phyloP scores from a whole-genome alignment of 2,888 invertebrate genomes.

The Drosophila infuscata region DNA sequence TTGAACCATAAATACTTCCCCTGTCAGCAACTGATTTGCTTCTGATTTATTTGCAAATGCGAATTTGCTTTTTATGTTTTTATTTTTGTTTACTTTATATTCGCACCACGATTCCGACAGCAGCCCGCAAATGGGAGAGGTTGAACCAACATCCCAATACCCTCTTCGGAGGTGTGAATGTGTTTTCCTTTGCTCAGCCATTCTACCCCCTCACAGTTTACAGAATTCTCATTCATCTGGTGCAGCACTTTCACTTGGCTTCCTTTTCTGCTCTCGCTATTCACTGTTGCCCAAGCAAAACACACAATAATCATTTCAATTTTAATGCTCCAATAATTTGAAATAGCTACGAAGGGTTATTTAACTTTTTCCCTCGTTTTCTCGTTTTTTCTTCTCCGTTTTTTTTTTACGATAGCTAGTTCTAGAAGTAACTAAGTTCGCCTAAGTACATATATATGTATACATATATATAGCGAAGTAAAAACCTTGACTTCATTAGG shows the following conservation, averaged over 20 bases:
- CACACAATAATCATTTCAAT: conserved; percentile 80
- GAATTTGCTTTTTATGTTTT: conserved; percentile 80
- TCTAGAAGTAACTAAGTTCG: conserved; percentile 8
- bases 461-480: conserved; percentile 11
- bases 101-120: conserved; percentile 71
- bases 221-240: conserved; percentile 55
- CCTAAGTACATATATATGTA: conserved; percentile 20
- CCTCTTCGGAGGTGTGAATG: conserved; percentile 67
- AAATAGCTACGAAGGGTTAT: conserved; percentile 69
- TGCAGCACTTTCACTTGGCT: conserved; percentile 71
- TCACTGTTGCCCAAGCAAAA: conserved; percentile 44
- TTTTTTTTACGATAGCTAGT: background rate
- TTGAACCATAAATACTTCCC: conserved; percentile 80
- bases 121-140: conserved; percentile 49
- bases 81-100: conserved; percentile 80
- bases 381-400: background rate
- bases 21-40: conserved; percentile 80
- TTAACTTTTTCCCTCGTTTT: conserved; percentile 26
- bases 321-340: conserved; percentile 80
- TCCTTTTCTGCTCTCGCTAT: conserved; percentile 36
- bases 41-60: conserved; percentile 82
- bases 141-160: conserved; percentile 22
- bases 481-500: conserved; percentile 60
- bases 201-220: conserved; percentile 34
- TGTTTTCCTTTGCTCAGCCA: conserved; percentile 60